Evolutionary conservation across 2,797 vertebrate genomes (phyloP), one percentile per base, ranked within the genome.

Genomic region (Diplodus puntazzo): DNA sequence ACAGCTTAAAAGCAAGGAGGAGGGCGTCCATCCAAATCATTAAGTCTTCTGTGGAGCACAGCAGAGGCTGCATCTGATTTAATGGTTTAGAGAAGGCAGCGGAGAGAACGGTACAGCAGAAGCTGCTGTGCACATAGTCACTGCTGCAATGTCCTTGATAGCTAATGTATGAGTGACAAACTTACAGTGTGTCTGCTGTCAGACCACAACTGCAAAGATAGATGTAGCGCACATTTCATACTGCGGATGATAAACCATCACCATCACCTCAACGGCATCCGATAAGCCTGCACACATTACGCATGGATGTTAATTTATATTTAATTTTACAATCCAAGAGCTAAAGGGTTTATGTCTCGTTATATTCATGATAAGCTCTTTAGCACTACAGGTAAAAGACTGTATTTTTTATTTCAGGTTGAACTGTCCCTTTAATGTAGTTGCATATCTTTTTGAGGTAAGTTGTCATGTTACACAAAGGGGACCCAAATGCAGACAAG

Each of bases 1-100:
- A 69, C 72, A 68, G 80, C 85, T 84, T 83, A 81, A 81, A 84
- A 92, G 69, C 48, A 80, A 73, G 73, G 59, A 76, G 74, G 76
- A 82, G 81, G 77, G 68, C 82, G 59, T 52, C 77, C 60, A 77
- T 87, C 73, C 77, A 77, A 81, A 87, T 78, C 79, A 77, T 78
- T 85, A 80, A 73, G 79, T 71, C 55, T 43, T 75, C 59, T 62
- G 62, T 76, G 59, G 58, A 68, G 72, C 65, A 69, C 73, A 88
- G 79, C 58, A 17, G 71, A 66, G 49, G 16, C 78, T 59, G 57
- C 65, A 61, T 89, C 82, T 77, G 84, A 80, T 87, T 79, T 83
- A 82, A 65, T 66, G 81, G 39, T 73, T 69, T 59, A 30, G 34
- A 71, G 49, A 30, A 59, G n/a, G 50, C 23, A 3, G 69, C 45